These are phyloP conservation scores for Marronus borbonicus DNA, from an alignment of 2,888 invertebrate species.

Conservation along the genomic window DNA sequence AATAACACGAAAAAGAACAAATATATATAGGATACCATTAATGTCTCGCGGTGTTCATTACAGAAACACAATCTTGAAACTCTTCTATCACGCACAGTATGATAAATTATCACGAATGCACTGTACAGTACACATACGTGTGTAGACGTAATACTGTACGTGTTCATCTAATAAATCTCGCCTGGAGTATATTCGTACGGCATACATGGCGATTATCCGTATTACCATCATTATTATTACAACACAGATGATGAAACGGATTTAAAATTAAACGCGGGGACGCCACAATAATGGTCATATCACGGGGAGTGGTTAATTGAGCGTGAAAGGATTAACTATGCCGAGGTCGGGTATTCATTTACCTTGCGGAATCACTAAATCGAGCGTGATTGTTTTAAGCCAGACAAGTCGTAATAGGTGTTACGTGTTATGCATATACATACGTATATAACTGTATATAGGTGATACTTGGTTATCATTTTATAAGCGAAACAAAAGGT, in stretches of 20 bases:
- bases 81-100: constrained; percentile 8
- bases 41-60: neutral
- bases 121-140: neutral
- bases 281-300: constrained; percentile 20
- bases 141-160: neutral
- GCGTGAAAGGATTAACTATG: constrained; percentile 25
- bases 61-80: neutral
- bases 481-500: constrained; percentile 18
- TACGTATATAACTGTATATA: constrained; percentile 1
- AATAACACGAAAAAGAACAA: neutral
- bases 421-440: neutral
- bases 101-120: too few species aligned
- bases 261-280: constrained; percentile 10
- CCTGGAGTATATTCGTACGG: neutral
- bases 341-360: constrained; percentile 33
- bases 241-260: neutral
- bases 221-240: constrained; percentile 25
- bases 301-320: constrained; percentile 24
- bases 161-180: constrained; percentile 3
- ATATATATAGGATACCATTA: neutral
- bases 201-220: constrained; percentile 16
- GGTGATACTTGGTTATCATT: neutral
- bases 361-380: constrained; percentile 26
- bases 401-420: neutral
- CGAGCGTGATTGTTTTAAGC: constrained; percentile 13